Conservation (phyloP, 2,888 invertebrate genomes). For the Neoitamus cyanurus region DNA sequence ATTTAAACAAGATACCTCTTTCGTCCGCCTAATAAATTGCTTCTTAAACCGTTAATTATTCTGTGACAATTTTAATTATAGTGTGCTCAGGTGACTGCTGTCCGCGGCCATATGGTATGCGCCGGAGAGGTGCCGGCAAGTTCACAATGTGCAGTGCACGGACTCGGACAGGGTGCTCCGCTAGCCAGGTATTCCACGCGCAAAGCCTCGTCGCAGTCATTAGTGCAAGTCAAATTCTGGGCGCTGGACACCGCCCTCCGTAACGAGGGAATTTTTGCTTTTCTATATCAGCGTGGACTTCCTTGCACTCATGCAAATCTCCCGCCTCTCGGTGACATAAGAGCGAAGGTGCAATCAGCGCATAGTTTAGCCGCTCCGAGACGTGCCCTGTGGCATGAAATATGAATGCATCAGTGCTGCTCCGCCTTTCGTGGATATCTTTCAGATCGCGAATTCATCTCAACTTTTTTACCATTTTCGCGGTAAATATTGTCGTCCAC, state of each 20-base stretch:
- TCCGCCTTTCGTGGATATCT: not conserved
- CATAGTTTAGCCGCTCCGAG: not conserved
- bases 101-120: not conserved
- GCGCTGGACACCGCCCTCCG: not conserved
- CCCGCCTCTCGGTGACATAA: not conserved
- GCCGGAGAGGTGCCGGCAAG: not conserved
- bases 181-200: not conserved
- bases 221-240: not conserved
- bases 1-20: constrained; percentile 22
- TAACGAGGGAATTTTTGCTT: not conserved
- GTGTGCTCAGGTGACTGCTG: not conserved
- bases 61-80: constrained; percentile 43
- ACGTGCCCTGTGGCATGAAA: not conserved
- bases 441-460: not conserved
- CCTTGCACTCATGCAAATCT: not conserved
- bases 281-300: not conserved
- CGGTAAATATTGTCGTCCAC: not conserved
- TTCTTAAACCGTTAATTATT: constrained; percentile 35
- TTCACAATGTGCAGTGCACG: not conserved
- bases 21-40: constrained; percentile 18
- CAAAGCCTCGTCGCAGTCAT: not conserved
- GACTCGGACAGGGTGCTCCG: not conserved
- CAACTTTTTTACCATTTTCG: not conserved
- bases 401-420: not conserved
- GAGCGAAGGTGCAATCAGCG: not conserved